These are phyloP conservation scores for Amaurobius ferox DNA, from an alignment of 2,888 invertebrate species.

Conservation along the genomic window DNA sequence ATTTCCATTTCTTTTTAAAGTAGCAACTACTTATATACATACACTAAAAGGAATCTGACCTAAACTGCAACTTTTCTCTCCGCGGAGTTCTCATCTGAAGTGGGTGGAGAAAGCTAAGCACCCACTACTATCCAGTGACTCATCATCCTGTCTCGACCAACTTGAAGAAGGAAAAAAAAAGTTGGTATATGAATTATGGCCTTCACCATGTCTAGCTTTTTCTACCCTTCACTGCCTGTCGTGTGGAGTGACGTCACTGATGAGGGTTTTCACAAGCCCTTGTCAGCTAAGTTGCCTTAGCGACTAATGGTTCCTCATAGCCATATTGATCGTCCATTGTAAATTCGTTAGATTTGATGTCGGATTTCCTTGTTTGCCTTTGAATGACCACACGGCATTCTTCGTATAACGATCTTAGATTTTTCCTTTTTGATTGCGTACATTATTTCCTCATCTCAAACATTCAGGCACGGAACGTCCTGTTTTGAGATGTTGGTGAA, in stretches of 20 bases:
- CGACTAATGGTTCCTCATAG: neutral
- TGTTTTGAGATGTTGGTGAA: too few species aligned
- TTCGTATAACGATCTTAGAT: too few species aligned
- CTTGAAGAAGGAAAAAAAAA: conserved; percentile 9
- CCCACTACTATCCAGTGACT: conserved; percentile 33
- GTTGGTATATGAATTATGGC: conserved; percentile 20
- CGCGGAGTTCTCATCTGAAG: neutral
- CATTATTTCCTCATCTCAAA: too few species aligned
- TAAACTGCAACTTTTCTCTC: neutral
- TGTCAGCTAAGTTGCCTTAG: conserved; percentile 1
- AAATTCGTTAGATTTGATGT: too few species aligned
- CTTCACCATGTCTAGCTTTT: neutral
- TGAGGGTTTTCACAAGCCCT: neutral
- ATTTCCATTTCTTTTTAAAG: too few species aligned
- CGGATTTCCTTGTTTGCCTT: too few species aligned
- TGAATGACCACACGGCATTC: too few species aligned
- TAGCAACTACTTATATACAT: too few species aligned
- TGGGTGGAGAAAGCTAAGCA: conserved; percentile 9
- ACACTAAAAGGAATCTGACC: too few species aligned
- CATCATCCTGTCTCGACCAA: conserved; percentile 49
- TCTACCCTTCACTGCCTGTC: neutral
- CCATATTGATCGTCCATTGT: neutral
- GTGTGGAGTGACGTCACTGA: conserved; percentile 5
- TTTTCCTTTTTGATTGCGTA: too few species aligned
- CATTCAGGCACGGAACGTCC: too few species aligned